Evolutionary conservation across 2,888 invertebrate species (phyloP).

Genomic region (Orthosia incerta): DNA sequence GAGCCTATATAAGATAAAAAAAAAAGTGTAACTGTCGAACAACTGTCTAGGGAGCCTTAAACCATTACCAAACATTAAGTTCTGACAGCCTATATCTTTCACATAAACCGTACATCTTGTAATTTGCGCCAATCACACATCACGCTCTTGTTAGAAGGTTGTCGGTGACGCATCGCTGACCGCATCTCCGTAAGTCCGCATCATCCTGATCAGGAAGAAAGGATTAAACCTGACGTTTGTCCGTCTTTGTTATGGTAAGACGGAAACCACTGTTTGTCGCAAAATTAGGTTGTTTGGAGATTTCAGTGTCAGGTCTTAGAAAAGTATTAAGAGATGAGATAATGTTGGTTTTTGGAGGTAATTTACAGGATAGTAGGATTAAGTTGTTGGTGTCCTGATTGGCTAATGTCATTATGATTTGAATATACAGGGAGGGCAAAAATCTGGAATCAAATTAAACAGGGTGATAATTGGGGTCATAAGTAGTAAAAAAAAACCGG

Average conservation of each 20-base stretch:
- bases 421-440: too few relatives aligned
- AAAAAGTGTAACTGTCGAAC: too few relatives aligned
- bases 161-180: conserved; percentile 79
- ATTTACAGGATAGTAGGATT: conserved; percentile 28
- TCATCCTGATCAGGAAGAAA: conserved; percentile 80
- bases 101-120: conserved; percentile 28
- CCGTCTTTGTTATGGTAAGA: conserved; percentile 63
- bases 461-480: too few relatives aligned
- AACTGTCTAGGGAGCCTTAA: too few relatives aligned
- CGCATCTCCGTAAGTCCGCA: conserved; percentile 72
- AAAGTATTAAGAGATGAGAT: conserved; percentile 43
- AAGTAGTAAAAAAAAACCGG: too few relatives aligned
- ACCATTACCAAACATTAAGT: neutral
- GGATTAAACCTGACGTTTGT: conserved; percentile 75
- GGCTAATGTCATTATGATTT: neutral
- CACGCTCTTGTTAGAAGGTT: conserved; percentile 67
- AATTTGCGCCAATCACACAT: conserved; percentile 56
- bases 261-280: conserved; percentile 62
- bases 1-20: too few relatives aligned
- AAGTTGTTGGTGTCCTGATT: conserved; percentile 13
- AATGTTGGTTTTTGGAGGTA: conserved; percentile 29
- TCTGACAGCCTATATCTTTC: neutral
- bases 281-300: conserved; percentile 61
- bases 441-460: too few relatives aligned
- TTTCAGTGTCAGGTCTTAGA: conserved; percentile 48